These are phyloP conservation scores for Osmoderma eremita DNA, from an alignment of 2,888 invertebrate genomes.

Conservation along the genomic window DNA sequence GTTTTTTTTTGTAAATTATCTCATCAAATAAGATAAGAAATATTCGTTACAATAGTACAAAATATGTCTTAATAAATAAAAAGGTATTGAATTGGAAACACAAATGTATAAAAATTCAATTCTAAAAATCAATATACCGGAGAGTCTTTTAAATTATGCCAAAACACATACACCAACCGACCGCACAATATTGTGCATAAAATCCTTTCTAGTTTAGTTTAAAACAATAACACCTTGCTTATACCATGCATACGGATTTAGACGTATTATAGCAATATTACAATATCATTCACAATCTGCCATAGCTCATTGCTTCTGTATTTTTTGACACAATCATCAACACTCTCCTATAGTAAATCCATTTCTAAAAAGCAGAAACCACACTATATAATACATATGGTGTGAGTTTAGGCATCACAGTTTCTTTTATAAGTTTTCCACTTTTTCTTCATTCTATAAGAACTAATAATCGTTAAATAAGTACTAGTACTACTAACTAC, in stretches of 20 bases:
- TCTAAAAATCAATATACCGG: constrained; percentile 5
- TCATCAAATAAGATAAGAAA: constrained; percentile 17
- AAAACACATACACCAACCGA: too few relatives aligned
- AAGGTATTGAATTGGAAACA: constrained; percentile 32
- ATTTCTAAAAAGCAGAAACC: constrained; percentile 25
- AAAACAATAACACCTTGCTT: too few relatives aligned
- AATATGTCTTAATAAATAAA: constrained; percentile 44
- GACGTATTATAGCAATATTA: background rate
- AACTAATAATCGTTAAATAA: constrained; percentile 20
- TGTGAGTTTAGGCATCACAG: constrained; percentile 36
- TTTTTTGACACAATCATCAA: constrained; percentile 21
- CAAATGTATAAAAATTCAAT: constrained; percentile 6
- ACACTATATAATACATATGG: constrained; percentile 24
- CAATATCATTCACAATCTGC: background rate
- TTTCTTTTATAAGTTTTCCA: constrained; percentile 13
- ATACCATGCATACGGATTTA: background rate
- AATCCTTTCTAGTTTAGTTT: background rate
- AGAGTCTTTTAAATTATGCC: constrained; percentile 17
- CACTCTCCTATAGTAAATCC: constrained; percentile 20
- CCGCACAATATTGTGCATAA: too few relatives aligned
- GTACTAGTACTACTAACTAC: constrained; percentile 20
- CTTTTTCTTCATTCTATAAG: background rate
- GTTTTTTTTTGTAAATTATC: constrained; percentile 41
- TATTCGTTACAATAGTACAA: constrained; percentile 43
- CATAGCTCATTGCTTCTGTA: background rate